Base-by-base conservation (phyloP, 2,113 vertebrate genomes). In the Archocentrus centrarchus region DNA sequence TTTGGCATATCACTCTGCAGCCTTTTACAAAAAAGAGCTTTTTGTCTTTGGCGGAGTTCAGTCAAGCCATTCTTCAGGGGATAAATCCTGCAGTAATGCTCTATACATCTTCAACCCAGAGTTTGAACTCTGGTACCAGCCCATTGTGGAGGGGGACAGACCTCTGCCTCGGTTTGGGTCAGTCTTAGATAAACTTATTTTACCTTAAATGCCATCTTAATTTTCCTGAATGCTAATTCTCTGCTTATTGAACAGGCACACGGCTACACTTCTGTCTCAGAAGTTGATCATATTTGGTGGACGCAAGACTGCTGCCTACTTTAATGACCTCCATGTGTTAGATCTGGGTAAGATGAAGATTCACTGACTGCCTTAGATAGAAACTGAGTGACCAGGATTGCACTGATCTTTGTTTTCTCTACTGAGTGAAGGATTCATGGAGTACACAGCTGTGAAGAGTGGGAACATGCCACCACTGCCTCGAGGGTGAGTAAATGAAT, bases 111-210 rank as follows among this genome's bases (percentile, higher is more conserved):
- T 97, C 82, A 98, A 96, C 92, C 97, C 97, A 8, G 97, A 98
- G 79, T 96, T 96, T 93, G 96, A 96, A 89, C 96, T 98, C 79
- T 98, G 97, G 97, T 98, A 98, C 89, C 95, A 97, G 87, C 97
- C 97, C 60, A 97, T 98, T 53, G 96, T 97, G 73, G 97, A 97
- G 87, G 97, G 97, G n/a, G 94, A 96, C 64, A 95, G 90, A 83
- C 97, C 97, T 82, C 89, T 96, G 63, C 96, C 97, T 82, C 96
- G 97, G 64, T 95, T 97, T 90, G 97, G 97, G 97, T 98, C 63
- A 94, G 97, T 86, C 39, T 11, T 9, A 17, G 30, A 47, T 73
- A 73, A 73, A 55, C 55, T 55, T 55, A 55, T 3, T 73, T 18
- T 73, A 55, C 68, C 1, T 6, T n/a, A 35, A 55, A 50, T 73